Evolutionary conservation across 2,113 vertebrate genomes (phyloP).

Genomic region (Brachypteracias leptosomus): DNA sequence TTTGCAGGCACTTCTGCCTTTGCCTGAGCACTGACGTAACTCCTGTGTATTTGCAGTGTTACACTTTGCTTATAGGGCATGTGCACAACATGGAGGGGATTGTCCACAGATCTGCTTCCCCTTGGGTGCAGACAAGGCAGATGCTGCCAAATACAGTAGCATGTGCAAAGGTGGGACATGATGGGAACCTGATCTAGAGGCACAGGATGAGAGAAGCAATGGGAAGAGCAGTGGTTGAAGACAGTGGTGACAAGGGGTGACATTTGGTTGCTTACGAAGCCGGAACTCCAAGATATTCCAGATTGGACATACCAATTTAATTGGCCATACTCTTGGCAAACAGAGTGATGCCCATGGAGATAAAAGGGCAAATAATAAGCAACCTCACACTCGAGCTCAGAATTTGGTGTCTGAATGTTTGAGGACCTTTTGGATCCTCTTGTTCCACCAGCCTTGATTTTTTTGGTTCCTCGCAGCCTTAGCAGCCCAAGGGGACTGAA

Average conservation of each 20-base stretch:
- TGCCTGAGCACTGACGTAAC: neutral
- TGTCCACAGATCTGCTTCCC: neutral
- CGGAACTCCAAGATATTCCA: neutral
- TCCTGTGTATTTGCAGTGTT: neutral
- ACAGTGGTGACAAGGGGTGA: neutral
- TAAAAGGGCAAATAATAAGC: neutral
- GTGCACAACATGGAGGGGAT: neutral
- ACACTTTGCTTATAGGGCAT: neutral
- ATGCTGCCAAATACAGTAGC: neutral
- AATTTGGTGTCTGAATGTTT: neutral
- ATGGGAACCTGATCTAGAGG: neutral
- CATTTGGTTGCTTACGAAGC: neutral
- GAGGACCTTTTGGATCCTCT: neutral
- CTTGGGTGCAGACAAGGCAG: neutral
- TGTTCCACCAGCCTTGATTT: neutral
- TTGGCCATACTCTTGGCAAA: neutral
- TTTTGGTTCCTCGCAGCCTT: fast-evolving
- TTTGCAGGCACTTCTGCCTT: neutral
- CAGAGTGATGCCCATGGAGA: neutral
- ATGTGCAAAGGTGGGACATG: neutral
- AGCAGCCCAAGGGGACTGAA: neutral
- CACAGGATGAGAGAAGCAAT: neutral
- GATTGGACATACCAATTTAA: neutral
- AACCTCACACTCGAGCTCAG: neutral
- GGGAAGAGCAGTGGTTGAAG: neutral